Conservation (phyloP, 1,140 invertebrate species). For the Reticulitermes speratus region DNA sequence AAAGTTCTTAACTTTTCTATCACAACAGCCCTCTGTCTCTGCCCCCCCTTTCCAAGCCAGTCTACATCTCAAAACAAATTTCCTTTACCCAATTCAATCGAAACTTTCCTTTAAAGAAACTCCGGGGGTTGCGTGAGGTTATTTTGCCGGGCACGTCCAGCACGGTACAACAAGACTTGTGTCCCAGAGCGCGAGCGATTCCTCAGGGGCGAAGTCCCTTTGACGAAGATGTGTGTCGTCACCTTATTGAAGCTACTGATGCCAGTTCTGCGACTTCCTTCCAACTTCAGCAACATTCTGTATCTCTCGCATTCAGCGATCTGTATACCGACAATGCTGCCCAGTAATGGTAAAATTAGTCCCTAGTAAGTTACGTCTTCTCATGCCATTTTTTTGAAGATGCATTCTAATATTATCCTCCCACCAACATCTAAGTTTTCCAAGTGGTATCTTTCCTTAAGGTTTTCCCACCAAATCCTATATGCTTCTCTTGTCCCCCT, state of each 20-base stretch:
- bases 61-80: conserved; percentile 19
- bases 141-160: background rate
- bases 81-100: conserved; percentile 7
- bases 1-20: background rate
- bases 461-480: too few relatives aligned
- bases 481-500: too few relatives aligned
- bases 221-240: background rate
- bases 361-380: too few relatives aligned
- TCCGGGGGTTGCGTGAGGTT: background rate
- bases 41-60: background rate
- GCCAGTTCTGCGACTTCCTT: too few relatives aligned
- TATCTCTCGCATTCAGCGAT: too few relatives aligned
- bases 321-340: too few relatives aligned
- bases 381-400: too few relatives aligned
- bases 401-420: too few relatives aligned
- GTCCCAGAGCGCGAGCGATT: background rate
- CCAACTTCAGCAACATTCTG: too few relatives aligned
- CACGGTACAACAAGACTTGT: background rate
- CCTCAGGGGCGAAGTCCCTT: background rate
- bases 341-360: too few relatives aligned
- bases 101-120: background rate
- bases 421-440: too few relatives aligned
- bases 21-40: background rate
- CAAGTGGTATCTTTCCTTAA: too few relatives aligned
- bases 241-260: background rate